These are phyloP conservation scores for Naja naja DNA, from an alignment of 2,113 vertebrate genomes.

Conservation along the genomic window DNA sequence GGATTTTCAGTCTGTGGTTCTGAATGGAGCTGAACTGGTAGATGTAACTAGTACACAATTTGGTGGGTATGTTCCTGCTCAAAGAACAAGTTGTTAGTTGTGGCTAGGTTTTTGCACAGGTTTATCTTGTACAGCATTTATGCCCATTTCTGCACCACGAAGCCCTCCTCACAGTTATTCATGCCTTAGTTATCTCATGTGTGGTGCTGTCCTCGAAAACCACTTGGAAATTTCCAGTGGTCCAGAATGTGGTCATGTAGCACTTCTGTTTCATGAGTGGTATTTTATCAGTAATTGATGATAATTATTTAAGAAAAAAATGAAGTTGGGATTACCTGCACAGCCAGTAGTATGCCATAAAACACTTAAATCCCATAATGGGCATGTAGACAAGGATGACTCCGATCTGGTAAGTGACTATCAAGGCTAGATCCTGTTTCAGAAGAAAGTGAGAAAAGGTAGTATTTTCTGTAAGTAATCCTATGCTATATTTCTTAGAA, in stretches of 20 bases:
- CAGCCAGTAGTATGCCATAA: constrained; percentile 61
- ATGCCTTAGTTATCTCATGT: background rate
- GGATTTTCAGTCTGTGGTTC: background rate
- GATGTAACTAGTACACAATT: background rate
- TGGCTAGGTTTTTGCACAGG: background rate
- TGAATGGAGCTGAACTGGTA: background rate
- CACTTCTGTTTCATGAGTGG: background rate
- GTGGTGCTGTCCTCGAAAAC: background rate
- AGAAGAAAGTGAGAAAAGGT: background rate
- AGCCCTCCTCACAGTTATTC: background rate
- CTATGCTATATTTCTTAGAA: background rate
- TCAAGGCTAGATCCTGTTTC: constrained; percentile 39
- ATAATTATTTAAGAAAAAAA: background rate
- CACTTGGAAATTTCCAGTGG: background rate
- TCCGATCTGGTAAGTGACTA: constrained; percentile 48
- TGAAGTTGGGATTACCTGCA: constrained; percentile 51
- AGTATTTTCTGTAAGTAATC: background rate
- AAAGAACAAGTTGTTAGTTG: background rate
- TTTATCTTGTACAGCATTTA: background rate
- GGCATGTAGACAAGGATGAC: constrained; percentile 53
- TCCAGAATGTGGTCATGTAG: background rate
- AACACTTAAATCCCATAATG: constrained; percentile 59
- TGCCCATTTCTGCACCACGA: background rate
- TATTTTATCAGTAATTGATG: background rate
- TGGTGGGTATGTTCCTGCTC: background rate